phyloP scores from a whole-genome alignment of 2,888 invertebrate genomes.

The Napeogenes sylphis region DNA sequence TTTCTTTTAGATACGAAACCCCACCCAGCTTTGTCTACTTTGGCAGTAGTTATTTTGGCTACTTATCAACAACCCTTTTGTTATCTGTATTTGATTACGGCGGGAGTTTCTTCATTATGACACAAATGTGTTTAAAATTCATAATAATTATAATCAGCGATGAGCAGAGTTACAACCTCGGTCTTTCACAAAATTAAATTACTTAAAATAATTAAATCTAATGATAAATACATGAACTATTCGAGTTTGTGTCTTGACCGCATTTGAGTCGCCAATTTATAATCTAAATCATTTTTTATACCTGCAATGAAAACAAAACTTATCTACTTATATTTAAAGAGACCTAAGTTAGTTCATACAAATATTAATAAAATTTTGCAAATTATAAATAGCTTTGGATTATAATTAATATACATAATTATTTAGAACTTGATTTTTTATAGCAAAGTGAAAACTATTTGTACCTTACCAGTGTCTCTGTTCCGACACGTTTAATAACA shows the following conservation, averaged over 20 bases:
- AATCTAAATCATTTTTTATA: background rate
- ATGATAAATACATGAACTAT: conserved; percentile 54
- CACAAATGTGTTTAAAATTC: conserved; percentile 9
- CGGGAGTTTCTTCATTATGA: conserved; percentile 25
- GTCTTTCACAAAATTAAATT: conserved; percentile 38
- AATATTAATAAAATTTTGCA: conserved; percentile 10
- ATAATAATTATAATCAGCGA: conserved; percentile 32
- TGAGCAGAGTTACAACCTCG: conserved; percentile 51
- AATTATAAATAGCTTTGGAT: too few relatives aligned
- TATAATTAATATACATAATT: too few relatives aligned
- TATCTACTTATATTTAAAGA: conserved; percentile 13
- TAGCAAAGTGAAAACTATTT: conserved; percentile 9
- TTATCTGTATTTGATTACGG: conserved; percentile 29
- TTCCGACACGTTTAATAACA: conserved; percentile 11
- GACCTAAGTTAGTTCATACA: conserved; percentile 28
- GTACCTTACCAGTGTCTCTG: conserved; percentile 16
- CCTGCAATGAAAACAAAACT: background rate
- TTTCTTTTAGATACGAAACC: too few relatives aligned
- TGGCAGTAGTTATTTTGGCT: too few relatives aligned
- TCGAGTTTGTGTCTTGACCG: conserved; percentile 57
- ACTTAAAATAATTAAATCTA: conserved; percentile 42
- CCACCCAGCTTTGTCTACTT: too few relatives aligned
- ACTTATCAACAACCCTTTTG: too few relatives aligned
- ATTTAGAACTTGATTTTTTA: conserved; percentile 2
- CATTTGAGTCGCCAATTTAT: conserved; percentile 14